phyloP scores from a whole-genome alignment of 1,140 invertebrate genomes.

The Epicauta chinensis region DNA sequence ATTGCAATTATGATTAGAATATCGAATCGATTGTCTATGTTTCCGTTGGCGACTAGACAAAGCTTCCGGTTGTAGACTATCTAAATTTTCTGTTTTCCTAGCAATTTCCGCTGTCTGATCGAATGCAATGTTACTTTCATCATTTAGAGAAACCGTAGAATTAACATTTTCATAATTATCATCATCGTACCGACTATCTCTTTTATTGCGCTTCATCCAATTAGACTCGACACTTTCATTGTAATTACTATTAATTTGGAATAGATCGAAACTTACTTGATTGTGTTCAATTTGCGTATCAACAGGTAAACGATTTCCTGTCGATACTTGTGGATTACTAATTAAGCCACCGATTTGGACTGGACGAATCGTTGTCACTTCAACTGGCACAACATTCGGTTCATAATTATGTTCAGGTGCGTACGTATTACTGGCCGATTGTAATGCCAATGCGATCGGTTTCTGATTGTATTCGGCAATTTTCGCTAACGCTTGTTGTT shows the following conservation, averaged over 20 bases:
- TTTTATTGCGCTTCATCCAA: background rate
- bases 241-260: no score
- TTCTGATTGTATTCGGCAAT: conserved; percentile 21
- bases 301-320: no score
- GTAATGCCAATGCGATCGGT: no score
- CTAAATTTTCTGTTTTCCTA: background rate
- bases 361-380: no score
- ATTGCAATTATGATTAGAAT: conserved; percentile 1
- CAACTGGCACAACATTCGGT: background rate
- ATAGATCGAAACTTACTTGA: no score
- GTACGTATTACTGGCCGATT: background rate
- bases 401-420: conserved; percentile 11
- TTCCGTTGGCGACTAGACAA: conserved; percentile 1
- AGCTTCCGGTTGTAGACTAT: background rate
- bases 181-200: no score
- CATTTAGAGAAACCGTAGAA: background rate
- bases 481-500: conserved; percentile 26
- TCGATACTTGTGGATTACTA: no score
- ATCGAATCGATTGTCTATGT: background rate
- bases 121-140: background rate
- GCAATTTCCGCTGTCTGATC: no score
- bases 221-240: background rate
- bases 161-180: conserved; percentile 3
- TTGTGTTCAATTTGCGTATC: no score
- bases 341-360: no score